Evolutionary conservation across 2,113 vertebrate species (phyloP), one percentile per base, ranked within the genome.

Genomic region (Psephotus haematonotus): DNA sequence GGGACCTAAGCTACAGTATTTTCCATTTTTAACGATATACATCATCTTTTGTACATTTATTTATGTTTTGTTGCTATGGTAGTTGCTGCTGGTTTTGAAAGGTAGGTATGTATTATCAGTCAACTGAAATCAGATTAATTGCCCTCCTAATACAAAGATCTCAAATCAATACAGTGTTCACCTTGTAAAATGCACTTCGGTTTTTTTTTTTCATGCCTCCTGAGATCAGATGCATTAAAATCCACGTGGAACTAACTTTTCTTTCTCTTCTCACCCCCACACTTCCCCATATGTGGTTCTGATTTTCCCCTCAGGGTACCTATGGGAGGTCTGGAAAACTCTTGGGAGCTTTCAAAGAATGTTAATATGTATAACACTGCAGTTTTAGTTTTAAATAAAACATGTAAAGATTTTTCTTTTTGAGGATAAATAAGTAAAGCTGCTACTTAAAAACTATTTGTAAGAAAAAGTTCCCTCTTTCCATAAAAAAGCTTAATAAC

Each of bases 271-370:
- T 93, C 88, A 93, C 92, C 96, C 93, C 95, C 95, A 93, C 95
- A 92, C 90, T 93, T 93, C 89, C 91, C 94, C 92, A 95, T 95
- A 95, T 95, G 95, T 93, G 84, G 88, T 86, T 95, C 91, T 95
- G 84, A 88, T 86, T 96, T 95, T 97, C 94, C 92, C 95, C 89
- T 96, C 93, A 96, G 88, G 86, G 96, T 77, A 93, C 81, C 90
- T 82, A 96, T 92, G 92, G 91, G 78, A 97, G 91, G 91, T 92
- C 93, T 93, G 90, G 77, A 95, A 93, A 95, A 95, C 93, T 80
- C 90, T 95, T 71, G 64, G 84, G 82, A 93, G 72, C 77, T 90
- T 97, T 94, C 82, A 88, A 92, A 95, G 95, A 93, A 95, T 90
- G 89, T 83, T 93, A 92, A 90, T 60, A 92, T 88, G 74, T 93